Evolutionary conservation across 1,140 invertebrate genomes (phyloP).

Genomic region (Plodia interpunctella): DNA sequence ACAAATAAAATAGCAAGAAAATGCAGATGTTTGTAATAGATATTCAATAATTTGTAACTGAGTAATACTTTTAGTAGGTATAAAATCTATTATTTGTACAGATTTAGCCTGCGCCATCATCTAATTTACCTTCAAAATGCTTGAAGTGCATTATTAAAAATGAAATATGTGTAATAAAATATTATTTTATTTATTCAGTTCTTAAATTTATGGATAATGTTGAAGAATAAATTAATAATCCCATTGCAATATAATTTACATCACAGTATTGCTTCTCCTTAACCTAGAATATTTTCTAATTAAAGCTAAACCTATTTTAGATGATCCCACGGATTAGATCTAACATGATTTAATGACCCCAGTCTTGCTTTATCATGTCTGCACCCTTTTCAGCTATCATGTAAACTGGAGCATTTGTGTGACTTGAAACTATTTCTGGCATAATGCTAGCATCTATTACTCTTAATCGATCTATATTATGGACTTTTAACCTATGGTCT

Average conservation of each 20-base stretch:
- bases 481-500: constrained; percentile 81
- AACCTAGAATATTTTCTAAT: constrained; percentile 2
- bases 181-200: background rate
- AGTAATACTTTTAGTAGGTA: no score
- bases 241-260: constrained; percentile 16
- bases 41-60: no score
- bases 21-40: no score
- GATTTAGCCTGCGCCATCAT: no score
- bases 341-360: constrained; percentile 49
- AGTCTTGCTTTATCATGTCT: constrained; percentile 80
- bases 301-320: constrained; percentile 20
- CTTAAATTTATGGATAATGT: background rate
- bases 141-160: no score
- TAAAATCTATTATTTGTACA: no score
- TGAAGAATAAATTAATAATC: background rate
- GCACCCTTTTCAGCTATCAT: constrained; percentile 82
- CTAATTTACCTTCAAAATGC: no score
- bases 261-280: constrained; percentile 37
- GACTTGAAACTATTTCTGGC: constrained; percentile 80
- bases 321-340: background rate
- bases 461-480: constrained; percentile 83
- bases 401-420: constrained; percentile 79
- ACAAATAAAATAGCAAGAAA: no score
- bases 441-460: constrained; percentile 89
- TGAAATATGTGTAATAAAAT: background rate